Conservation (phyloP, 2,888 invertebrate species). For the Oscheius sp. region DNA sequence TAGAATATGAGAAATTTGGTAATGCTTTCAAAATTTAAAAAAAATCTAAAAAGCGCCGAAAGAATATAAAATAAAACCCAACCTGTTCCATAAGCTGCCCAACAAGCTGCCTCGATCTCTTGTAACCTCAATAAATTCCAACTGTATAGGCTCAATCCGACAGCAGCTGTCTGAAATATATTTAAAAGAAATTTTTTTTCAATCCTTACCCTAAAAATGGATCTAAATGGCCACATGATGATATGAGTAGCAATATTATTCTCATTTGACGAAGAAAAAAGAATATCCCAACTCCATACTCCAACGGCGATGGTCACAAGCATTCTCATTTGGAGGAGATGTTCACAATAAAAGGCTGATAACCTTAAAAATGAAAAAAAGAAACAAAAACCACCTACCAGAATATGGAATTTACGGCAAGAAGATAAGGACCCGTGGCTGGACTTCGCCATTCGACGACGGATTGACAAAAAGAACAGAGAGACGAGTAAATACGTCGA, state of each 20-base stretch:
- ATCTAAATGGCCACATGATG: conserved; percentile 59
- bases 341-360: conserved; percentile 53
- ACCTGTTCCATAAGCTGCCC: conserved; percentile 53
- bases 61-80: background rate
- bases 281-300: conserved; percentile 60
- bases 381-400: conserved; percentile 51
- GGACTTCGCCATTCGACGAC: conserved; percentile 63
- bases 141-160: conserved; percentile 44
- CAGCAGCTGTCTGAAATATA: conserved; percentile 41
- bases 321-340: conserved; percentile 42
- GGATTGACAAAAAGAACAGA: conserved; percentile 16
- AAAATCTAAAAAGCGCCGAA: too few species aligned
- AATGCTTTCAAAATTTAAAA: background rate
- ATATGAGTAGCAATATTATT: conserved; percentile 57
- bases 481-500: background rate
- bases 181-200: background rate
- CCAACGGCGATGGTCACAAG: conserved; percentile 48
- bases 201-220: conserved; percentile 54
- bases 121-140: conserved; percentile 35
- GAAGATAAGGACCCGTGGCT: conserved; percentile 59
- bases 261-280: conserved; percentile 58
- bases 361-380: conserved; percentile 36
- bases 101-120: conserved; percentile 43
- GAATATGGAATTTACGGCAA: conserved; percentile 61
- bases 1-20: background rate